Conservation (phyloP, 92 coral and sea anemone species). For the Siderastrea siderea region DNA sequence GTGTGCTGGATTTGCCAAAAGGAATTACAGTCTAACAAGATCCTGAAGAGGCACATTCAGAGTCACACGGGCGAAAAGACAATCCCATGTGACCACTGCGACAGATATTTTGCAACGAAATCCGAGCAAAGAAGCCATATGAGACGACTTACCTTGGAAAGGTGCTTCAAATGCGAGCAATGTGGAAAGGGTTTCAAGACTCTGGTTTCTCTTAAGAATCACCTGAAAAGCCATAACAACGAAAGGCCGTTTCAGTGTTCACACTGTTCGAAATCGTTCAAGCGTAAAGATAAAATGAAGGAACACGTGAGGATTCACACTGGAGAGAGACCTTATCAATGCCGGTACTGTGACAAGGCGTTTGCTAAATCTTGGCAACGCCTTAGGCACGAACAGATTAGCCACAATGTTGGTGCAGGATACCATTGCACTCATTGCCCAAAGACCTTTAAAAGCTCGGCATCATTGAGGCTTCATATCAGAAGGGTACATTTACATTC, state of each 20-base stretch:
- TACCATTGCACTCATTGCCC: background rate
- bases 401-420: background rate
- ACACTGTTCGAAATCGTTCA: slow-evolving; percentile 26
- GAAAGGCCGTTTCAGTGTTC: slow-evolving; percentile 23
- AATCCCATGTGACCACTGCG: slow-evolving; percentile 30
- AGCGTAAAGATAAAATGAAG: background rate
- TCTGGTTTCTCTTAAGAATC: background rate
- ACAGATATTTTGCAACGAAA: background rate
- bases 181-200: slow-evolving; percentile 27
- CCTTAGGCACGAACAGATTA: background rate
- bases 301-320: slow-evolving; percentile 15
- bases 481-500: background rate
- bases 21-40: background rate
- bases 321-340: slow-evolving; percentile 25
- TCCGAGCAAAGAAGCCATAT: background rate
- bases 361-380: background rate
- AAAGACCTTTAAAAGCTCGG: background rate
- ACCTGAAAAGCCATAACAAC: slow-evolving; percentile 7
- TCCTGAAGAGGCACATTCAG: slow-evolving; percentile 10
- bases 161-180: slow-evolving; percentile 18
- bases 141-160: background rate
- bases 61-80: slow-evolving; percentile 40
- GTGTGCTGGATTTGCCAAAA: slow-evolving; percentile 34
- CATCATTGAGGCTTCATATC: background rate
- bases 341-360: background rate